Conservation (phyloP, 1,140 invertebrate species). For the Drosophila santomea region DNA sequence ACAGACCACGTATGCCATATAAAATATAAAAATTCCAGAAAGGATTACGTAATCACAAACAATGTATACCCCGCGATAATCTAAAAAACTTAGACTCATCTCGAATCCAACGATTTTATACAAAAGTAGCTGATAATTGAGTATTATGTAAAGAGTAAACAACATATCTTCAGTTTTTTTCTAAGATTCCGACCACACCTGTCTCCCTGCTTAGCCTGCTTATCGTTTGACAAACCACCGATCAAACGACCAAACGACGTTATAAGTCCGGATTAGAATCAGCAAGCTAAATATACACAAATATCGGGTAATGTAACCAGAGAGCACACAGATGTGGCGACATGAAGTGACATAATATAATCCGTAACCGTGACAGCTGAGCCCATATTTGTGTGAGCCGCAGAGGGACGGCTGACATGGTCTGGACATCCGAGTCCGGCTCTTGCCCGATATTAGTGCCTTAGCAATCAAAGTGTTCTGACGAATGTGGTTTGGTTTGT, state of each 20-base stretch:
- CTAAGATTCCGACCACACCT: not conserved
- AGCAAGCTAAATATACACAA: constrained; percentile 23
- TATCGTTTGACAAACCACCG: constrained; percentile 12
- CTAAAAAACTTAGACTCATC: constrained; percentile 4
- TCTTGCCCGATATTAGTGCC: constrained; percentile 16
- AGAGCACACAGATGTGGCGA: constrained; percentile 36
- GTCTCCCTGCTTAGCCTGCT: constrained; percentile 11
- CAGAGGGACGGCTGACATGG: constrained; percentile 38
- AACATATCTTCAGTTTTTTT: not conserved
- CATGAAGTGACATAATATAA: constrained; percentile 73
- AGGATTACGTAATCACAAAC: constrained; percentile 13
- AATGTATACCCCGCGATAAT: constrained; percentile 6
- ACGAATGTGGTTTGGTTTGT: constrained; percentile 28
- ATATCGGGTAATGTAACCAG: constrained; percentile 19
- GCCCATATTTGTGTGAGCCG: constrained; percentile 62
- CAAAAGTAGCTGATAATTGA: constrained; percentile 11
- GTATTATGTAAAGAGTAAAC: constrained; percentile 5
- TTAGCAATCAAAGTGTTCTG: constrained; percentile 40
- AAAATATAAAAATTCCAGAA: constrained; percentile 38
- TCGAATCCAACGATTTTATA: constrained; percentile 3
- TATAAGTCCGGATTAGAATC: constrained; percentile 67
- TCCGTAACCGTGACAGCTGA: constrained; percentile 71
- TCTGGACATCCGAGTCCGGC: constrained; percentile 11
- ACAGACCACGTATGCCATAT: constrained; percentile 38
- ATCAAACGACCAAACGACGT: constrained; percentile 31